phyloP scores from a whole-genome alignment of 2,113 vertebrate genomes.

The Ammodytes dubius region DNA sequence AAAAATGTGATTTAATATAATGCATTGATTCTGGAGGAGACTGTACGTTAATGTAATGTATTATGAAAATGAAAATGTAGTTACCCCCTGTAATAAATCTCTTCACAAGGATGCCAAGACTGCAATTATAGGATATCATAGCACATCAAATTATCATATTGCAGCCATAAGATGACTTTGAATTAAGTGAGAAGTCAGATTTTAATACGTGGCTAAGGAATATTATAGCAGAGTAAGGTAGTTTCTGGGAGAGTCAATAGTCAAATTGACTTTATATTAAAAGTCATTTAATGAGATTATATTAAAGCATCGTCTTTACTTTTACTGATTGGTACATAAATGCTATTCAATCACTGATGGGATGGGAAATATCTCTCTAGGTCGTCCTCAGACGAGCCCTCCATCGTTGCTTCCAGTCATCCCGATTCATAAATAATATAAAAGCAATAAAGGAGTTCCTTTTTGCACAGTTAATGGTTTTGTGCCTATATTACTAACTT shows the following conservation, averaged over 20 bases:
- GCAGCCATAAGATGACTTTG: conserved; percentile 2
- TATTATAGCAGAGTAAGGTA: neutral
- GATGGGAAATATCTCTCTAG: neutral
- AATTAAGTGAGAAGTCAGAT: neutral
- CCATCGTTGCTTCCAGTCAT: no score
- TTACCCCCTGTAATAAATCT: conserved; percentile 9
- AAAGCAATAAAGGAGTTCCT: neutral
- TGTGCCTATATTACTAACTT: neutral
- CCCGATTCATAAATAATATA: neutral
- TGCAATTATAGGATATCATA: neutral
- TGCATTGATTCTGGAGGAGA: no score
- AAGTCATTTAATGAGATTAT: neutral
- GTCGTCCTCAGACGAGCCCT: no score
- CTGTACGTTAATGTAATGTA: no score
- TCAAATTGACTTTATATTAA: conserved; percentile 2
- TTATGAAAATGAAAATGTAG: neutral
- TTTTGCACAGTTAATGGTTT: neutral
- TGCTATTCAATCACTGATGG: neutral
- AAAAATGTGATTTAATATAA: no score
- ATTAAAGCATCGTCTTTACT: neutral
- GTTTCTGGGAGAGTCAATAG: neutral
- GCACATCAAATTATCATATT: neutral
- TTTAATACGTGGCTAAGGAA: neutral
- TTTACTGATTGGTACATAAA: neutral
- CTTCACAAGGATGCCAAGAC: conserved; percentile 1